phyloP scores from a whole-genome alignment of 2,797 vertebrate species.

The Spheniscus humboldti region DNA sequence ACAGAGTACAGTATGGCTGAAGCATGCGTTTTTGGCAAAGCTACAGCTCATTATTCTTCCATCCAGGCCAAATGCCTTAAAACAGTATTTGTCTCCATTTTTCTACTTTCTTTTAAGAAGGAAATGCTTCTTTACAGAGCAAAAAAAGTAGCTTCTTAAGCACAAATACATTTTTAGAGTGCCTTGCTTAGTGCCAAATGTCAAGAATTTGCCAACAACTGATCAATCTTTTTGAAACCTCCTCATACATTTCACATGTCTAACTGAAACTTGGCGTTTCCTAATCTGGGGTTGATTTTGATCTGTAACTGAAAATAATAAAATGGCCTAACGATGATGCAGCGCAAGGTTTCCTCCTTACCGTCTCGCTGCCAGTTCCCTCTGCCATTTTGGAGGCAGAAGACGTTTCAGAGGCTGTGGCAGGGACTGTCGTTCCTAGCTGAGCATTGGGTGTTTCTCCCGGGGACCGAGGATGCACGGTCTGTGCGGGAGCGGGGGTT shows the following conservation, averaged over 20 bases:
- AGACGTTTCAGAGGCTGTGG: neutral
- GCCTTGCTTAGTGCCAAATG: neutral
- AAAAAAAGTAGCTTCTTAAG: neutral
- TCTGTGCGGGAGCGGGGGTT: rapidly evolving
- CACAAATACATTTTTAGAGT: neutral
- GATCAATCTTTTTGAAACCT: conserved; percentile 7
- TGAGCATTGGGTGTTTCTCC: neutral
- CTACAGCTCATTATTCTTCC: conserved; percentile 12
- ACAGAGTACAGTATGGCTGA: neutral
- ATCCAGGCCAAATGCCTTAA: neutral
- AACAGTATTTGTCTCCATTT: conserved; percentile 1
- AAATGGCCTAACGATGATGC: neutral
- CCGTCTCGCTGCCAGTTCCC: neutral
- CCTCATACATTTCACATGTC: neutral
- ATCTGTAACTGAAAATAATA: neutral
- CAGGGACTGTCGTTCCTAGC: neutral
- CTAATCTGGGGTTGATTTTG: neutral
- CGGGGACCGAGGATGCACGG: neutral
- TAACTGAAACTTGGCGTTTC: neutral
- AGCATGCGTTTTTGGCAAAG: neutral
- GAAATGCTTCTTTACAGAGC: neutral
- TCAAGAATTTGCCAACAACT: conserved; percentile 4
- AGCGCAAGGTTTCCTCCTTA: neutral
- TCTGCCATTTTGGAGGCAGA: rapidly evolving
- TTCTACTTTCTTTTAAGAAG: neutral